Evolutionary conservation across 2,888 invertebrate genomes (phyloP).

Genomic region (Melinaea marsaeus): DNA sequence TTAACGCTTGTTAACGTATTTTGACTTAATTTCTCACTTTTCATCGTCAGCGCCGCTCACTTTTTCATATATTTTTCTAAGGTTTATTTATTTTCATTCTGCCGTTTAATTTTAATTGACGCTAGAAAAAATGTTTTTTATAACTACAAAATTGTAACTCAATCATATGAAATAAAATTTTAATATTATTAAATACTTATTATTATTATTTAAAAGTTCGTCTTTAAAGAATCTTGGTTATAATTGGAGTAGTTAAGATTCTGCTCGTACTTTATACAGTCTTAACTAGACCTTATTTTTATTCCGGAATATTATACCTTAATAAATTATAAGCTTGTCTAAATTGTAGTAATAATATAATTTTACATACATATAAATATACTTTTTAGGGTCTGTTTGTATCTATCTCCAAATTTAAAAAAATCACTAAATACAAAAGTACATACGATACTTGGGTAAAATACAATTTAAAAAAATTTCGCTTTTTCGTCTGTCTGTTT

Average conservation of each 20-base stretch:
- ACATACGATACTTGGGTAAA: too few species aligned
- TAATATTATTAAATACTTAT: too few species aligned
- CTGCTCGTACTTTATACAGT: background rate
- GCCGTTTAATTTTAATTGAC: constrained; percentile 23
- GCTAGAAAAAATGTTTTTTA: background rate
- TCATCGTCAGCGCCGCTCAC: constrained; percentile 54
- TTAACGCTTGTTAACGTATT: constrained; percentile 40
- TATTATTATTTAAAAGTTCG: too few species aligned
- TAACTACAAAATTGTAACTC: background rate
- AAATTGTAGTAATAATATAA: too few species aligned
- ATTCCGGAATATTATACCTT: background rate
- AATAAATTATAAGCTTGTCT: background rate
- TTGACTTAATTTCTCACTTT: constrained; percentile 56
- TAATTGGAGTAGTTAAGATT: constrained; percentile 9
- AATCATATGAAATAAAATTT: too few species aligned
- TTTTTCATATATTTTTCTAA: constrained; percentile 59
- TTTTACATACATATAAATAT: too few species aligned
- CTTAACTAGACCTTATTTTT: background rate
- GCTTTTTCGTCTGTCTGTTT: too few species aligned
- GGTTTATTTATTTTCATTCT: constrained; percentile 47
- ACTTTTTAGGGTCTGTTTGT: too few species aligned
- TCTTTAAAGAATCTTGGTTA: constrained; percentile 4
- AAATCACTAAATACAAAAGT: too few species aligned
- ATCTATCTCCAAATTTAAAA: too few species aligned
- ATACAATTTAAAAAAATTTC: too few species aligned